Base-by-base conservation (phyloP, 1,140 invertebrate genomes). In the Coptotermes formosanus region DNA sequence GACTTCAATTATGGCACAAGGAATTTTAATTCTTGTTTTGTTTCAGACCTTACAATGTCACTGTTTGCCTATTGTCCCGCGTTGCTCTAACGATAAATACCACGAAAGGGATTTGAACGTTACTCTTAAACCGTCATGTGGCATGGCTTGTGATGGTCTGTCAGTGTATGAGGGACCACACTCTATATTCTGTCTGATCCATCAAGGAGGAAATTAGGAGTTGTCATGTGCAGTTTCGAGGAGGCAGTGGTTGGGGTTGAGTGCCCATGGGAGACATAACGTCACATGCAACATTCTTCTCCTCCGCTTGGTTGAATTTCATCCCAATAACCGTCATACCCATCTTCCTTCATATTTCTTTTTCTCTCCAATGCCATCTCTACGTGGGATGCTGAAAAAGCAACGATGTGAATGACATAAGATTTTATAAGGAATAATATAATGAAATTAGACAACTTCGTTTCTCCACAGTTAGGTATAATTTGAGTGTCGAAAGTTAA, bases 151-250 rank as follows among this genome's bases (percentile, higher is more conserved):
- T 75, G 64, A 30, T 14, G 64, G 64, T n/a, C 0, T 14, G 25
- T 75, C 64, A 75, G 64, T 30, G 14, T 25, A 30, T 30, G 64
- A 75, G n/a, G 64, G 64, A 11, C 64, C n/a, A 0, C n/a, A 14
- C 64, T 75, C 9, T 30, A 75, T 64, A 64, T 64, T 64, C 59
- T 84, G 85, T 11, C 23, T 52, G 45, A 75, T 75, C 64, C 64
- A 75, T 75, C 64, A 75, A 75, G 64, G n/a, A 75, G 64, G 64
- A 75, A 75, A 75, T 75, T 75, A 75, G 9, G n/a, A 30, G 25
- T 75, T 75, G 64, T 75, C 64, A 75, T 75, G 64, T 75, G 64
- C 64, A 75, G 64, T 75, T 75, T 30, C 64, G 64, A 75, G 25
- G n/a, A 3, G 11, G 64, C 25, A 7, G n/a, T 6, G 21, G 38